phyloP scores from a whole-genome alignment of 2,888 invertebrate species.

The Gymnocheta viridis region DNA sequence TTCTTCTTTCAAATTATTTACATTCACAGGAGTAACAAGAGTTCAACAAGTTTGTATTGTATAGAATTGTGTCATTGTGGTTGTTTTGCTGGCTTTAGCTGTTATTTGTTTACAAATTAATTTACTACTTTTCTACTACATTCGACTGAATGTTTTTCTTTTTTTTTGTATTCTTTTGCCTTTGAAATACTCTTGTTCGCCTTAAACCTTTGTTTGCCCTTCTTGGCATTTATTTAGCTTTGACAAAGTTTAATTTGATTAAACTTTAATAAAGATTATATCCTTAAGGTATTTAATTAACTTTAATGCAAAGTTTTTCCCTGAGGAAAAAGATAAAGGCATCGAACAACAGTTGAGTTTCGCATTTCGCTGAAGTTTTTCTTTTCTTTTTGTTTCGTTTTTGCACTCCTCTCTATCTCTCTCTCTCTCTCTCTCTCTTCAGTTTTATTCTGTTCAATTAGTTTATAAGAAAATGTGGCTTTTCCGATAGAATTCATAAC shows the following conservation, averaged over 20 bases:
- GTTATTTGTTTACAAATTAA: constrained; percentile 42
- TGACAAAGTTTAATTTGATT: constrained; percentile 61
- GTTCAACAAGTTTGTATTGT: constrained; percentile 2
- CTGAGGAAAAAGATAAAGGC: neutral
- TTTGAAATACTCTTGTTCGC: no score
- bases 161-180: no score
- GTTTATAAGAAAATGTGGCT: constrained; percentile 13
- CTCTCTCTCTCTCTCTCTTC: neutral
- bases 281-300: constrained; percentile 62
- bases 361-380: neutral
- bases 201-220: no score
- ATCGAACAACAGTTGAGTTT: constrained; percentile 13
- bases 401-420: neutral
- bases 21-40: neutral
- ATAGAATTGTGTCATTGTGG: constrained; percentile 6
- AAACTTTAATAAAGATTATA: constrained; percentile 53
- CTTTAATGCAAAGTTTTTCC: constrained; percentile 36
- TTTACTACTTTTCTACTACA: constrained; percentile 24
- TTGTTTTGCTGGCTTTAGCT: constrained; percentile 12
- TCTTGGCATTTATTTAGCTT: constrained; percentile 32
- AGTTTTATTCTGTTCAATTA: neutral
- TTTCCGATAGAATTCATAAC: neutral
- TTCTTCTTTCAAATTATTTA: constrained; percentile 22
- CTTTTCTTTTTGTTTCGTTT: no score
- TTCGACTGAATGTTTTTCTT: neutral